Evolutionary conservation across 1,140 invertebrate genomes (phyloP), one percentile per base, ranked within the genome.

Genomic region (Drosophila lacertosa): DNA sequence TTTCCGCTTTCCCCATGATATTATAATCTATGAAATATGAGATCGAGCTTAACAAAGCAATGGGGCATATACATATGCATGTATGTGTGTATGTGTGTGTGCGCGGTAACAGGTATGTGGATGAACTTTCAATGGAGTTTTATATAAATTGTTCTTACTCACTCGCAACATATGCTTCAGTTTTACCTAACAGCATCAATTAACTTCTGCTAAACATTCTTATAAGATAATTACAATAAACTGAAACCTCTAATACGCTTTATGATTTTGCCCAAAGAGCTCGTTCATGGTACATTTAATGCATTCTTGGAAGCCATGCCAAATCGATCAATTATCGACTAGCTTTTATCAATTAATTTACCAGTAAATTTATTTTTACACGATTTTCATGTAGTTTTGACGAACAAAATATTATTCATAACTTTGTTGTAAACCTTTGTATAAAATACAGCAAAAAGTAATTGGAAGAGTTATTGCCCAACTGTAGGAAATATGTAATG

Each of bases 1-100:
- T n/a, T n/a, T n/a, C n/a, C n/a, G n/a, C n/a, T n/a, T n/a, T 20
- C 11, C 33, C 50, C 33, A 24, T 29, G n/a, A 45, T 22, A 54
- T 44, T 69, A 69, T 32, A 64, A 44, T 64, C 48, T 55, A 64
- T 69, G 66, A 69, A 69, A 63, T 69, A 69, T 69, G 66, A 64
- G 66, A 39, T 63, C 40, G 9, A 53, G 42, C 32, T 47, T 15
- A 20, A 13, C 57, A 50, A 45, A 33, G 57, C 55, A 60, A 53
- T 53, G 18, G 18, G 22, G 50, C 50, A 22, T 13, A 20, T 35
- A 53, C 37, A 9, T 32, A n/a, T n/a, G 11, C 26, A 13, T 40
- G 7, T 15, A 15, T 39, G 44, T 24, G 42, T 13, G 44, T 20
- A 24, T 35, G 18, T 50, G 16, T 11, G 20, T 39, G 33, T 39